Evolutionary conservation across 2,797 vertebrate genomes (phyloP).

Genomic region (Acanthurus lineatus): DNA sequence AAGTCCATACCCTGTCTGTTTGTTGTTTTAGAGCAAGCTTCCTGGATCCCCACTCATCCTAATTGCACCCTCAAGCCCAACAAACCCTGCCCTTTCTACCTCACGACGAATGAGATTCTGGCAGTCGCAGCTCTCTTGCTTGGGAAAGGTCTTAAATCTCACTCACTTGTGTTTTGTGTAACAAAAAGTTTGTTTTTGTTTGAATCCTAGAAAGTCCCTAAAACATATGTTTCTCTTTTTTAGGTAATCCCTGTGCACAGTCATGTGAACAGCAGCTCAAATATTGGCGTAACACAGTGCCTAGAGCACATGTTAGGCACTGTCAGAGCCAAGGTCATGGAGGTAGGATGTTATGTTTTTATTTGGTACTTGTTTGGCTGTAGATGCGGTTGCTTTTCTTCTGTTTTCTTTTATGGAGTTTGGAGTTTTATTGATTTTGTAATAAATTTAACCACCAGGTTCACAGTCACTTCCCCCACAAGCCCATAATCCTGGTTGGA

Average conservation of each 20-base stretch:
- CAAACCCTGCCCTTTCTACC: slow-evolving; percentile 90
- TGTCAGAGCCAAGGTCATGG: slow-evolving; percentile 93
- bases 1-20: background rate
- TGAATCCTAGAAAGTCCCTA: background rate
- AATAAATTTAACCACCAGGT: slow-evolving; percentile 83
- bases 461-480: slow-evolving; percentile 97
- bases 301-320: slow-evolving; percentile 96
- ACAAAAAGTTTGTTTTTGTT: background rate
- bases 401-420: background rate
- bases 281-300: slow-evolving; percentile 93
- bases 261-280: slow-evolving; percentile 90
- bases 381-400: background rate
- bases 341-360: slow-evolving; percentile 83
- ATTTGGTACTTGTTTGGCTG: slow-evolving; percentile 1
- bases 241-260: slow-evolving; percentile 95
- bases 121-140: slow-evolving; percentile 97
- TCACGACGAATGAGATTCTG: slow-evolving; percentile 97
- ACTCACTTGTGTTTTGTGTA: background rate
- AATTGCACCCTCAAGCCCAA: slow-evolving; percentile 93
- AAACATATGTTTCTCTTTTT: slow-evolving; percentile 38
- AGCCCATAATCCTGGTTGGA: slow-evolving; percentile 95
- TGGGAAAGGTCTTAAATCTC: slow-evolving; percentile 90
- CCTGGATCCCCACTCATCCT: slow-evolving; percentile 97
- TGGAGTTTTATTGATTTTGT: slow-evolving; percentile 27
- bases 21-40: slow-evolving; percentile 90